These are phyloP conservation scores for Globicephala melas DNA, from an alignment of 2,113 vertebrate genomes.

Conservation along the genomic window DNA sequence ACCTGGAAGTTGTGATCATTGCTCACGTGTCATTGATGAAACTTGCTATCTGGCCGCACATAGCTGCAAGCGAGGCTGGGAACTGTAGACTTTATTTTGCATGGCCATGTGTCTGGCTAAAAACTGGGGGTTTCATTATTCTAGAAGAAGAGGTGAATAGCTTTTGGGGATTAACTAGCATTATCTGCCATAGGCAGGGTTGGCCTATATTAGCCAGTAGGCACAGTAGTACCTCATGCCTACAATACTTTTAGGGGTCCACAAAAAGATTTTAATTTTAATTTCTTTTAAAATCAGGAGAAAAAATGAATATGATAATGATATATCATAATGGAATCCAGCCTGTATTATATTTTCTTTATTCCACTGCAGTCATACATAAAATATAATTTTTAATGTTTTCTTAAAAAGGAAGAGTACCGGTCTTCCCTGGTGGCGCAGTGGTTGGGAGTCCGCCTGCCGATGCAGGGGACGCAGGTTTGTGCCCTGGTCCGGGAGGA, in stretches of 20 bases:
- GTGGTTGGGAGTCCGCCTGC: too few species aligned
- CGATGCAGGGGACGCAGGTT: too few species aligned
- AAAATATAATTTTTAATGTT: not conserved
- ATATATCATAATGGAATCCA: not conserved
- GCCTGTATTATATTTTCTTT: not conserved
- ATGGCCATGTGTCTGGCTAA: not conserved
- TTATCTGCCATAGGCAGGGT: not conserved
- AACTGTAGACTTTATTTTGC: not conserved
- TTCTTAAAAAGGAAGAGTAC: not conserved
- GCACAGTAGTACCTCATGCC: not conserved
- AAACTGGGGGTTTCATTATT: not conserved
- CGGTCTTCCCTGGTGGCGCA: too few species aligned
- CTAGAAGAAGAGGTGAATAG: not conserved
- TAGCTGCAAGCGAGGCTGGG: not conserved
- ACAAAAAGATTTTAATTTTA: not conserved
- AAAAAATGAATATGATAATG: not conserved
- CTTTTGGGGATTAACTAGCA: not conserved
- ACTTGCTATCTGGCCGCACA: not conserved
- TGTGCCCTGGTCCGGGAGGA: too few species aligned
- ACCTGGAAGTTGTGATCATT: not conserved
- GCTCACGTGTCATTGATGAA: not conserved
- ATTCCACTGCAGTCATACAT: not conserved
- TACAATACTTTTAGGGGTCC: not conserved
- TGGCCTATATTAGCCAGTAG: not conserved
- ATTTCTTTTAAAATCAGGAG: constrained; percentile 22